These are phyloP conservation scores for Ornithoptera priamus DNA, from an alignment of 2,888 invertebrate genomes.

Conservation along the genomic window DNA sequence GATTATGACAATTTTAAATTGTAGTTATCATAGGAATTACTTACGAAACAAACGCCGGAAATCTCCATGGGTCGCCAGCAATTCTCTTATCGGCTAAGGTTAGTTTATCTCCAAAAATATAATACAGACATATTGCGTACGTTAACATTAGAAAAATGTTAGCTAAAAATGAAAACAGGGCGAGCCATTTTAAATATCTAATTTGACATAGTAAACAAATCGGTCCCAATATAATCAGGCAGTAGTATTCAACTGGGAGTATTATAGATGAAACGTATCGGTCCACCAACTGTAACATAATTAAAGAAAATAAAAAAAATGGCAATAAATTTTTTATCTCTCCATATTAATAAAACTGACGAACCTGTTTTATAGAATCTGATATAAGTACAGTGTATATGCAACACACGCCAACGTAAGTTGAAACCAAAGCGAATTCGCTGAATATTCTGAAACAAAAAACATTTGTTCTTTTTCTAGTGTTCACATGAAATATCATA, in stretches of 20 bases:
- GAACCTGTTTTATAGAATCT: slow-evolving; percentile 83
- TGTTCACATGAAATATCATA: too few relatives aligned
- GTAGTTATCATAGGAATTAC: slow-evolving; percentile 35
- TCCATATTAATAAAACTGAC: slow-evolving; percentile 30
- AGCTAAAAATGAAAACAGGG: slow-evolving; percentile 94
- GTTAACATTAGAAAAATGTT: slow-evolving; percentile 89
- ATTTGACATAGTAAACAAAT: slow-evolving; percentile 75
- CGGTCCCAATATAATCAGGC: slow-evolving; percentile 62
- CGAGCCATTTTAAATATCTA: slow-evolving; percentile 88
- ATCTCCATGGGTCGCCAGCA: slow-evolving; percentile 77
- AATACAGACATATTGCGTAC: slow-evolving; percentile 91
- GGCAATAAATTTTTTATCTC: background rate
- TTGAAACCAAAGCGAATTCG: slow-evolving; percentile 82
- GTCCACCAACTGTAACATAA: slow-evolving; percentile 65
- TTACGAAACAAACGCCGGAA: slow-evolving; percentile 92
- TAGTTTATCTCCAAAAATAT: slow-evolving; percentile 82
- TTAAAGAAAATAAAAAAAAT: background rate
- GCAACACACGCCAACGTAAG: slow-evolving; percentile 85
- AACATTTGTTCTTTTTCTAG: background rate
- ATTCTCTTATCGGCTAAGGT: slow-evolving; percentile 73
- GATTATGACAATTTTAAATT: background rate
- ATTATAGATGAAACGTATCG: slow-evolving; percentile 54
- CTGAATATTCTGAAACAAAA: slow-evolving; percentile 72
- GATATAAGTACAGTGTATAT: slow-evolving; percentile 89
- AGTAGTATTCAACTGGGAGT: slow-evolving; percentile 67